Evolutionary conservation across 2,113 vertebrate species (phyloP).

Genomic region (Etia nguti): DNA sequence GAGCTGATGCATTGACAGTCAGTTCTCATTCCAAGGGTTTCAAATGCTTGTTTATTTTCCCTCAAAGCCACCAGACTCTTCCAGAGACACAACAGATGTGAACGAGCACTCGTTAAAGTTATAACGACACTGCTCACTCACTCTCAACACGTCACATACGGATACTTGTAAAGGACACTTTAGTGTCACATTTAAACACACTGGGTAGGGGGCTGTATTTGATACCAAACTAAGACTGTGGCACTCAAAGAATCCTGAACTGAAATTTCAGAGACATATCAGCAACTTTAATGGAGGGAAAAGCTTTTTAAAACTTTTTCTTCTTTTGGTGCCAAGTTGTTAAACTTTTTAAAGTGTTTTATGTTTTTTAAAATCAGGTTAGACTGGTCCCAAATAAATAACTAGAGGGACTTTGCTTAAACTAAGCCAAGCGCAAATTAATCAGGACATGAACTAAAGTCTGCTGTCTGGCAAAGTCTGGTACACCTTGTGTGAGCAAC

Average conservation of each 20-base stretch:
- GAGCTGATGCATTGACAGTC: rapidly evolving
- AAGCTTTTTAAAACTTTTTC: not conserved
- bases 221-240: rapidly evolving
- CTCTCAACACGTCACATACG: rapidly evolving
- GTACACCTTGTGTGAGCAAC: not conserved
- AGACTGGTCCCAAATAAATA: not conserved
- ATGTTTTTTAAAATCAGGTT: not conserved
- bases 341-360: not conserved
- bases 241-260: not conserved
- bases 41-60: not conserved
- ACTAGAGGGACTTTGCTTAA: rapidly evolving
- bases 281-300: not conserved
- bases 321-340: rapidly evolving
- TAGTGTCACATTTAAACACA: not conserved
- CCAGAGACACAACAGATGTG: not conserved
- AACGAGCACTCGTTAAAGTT: not conserved
- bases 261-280: rapidly evolving
- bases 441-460: not conserved
- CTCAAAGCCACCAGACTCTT: rapidly evolving
- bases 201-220: not conserved
- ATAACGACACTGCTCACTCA: rapidly evolving
- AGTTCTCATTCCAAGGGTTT: not conserved
- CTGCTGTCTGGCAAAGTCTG: rapidly evolving
- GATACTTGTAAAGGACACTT: not conserved
- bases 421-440: not conserved